A percentile compares a stretch with the other conserved stretches of the same genome.
phyloP scores from a whole-genome alignment of 2,888 invertebrate species.

The Odontothrips loti region DNA sequence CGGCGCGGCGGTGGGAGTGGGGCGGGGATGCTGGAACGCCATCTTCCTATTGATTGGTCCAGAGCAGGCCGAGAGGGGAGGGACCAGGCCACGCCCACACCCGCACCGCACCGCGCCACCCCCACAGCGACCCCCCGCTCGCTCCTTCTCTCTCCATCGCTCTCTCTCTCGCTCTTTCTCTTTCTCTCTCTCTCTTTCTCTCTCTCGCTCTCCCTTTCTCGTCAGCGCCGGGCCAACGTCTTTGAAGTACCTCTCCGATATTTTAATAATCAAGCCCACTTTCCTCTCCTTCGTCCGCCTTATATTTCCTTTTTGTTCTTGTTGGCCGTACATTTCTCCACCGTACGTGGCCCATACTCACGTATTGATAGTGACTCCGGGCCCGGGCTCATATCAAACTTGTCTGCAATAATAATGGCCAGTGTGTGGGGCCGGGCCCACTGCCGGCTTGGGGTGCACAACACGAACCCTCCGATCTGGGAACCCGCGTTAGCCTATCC shows the following conservation, averaged over 20 bases:
- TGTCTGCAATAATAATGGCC: too few relatives aligned
- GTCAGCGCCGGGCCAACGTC: constrained; percentile 17
- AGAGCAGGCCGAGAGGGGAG: not conserved
- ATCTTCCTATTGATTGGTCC: constrained; percentile 23
- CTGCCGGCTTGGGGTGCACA: too few relatives aligned
- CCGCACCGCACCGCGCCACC: not conserved
- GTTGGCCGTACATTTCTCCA: not conserved
- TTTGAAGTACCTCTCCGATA: constrained; percentile 29
- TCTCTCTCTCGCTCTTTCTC: not conserved
- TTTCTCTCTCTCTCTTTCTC: not conserved
- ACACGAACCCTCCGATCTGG: too few relatives aligned
- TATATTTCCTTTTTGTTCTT: too few relatives aligned
- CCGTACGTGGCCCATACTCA: not conserved
- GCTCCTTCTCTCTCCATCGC: not conserved
- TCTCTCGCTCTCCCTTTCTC: not conserved
- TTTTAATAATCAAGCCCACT: constrained; percentile 26
- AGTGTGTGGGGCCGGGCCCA: too few relatives aligned
- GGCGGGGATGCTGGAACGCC: constrained; percentile 28
- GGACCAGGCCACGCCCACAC: not conserved
- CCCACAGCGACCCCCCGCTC: not conserved
- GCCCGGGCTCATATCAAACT: too few relatives aligned
- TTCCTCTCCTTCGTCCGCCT: not conserved
- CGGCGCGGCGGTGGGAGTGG: constrained; percentile 8
- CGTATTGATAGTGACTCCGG: not conserved
- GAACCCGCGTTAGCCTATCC: too few relatives aligned